These are phyloP conservation scores for Nannoperca obscura DNA, from an alignment of 2,797 vertebrate species.

Conservation along the genomic window DNA sequence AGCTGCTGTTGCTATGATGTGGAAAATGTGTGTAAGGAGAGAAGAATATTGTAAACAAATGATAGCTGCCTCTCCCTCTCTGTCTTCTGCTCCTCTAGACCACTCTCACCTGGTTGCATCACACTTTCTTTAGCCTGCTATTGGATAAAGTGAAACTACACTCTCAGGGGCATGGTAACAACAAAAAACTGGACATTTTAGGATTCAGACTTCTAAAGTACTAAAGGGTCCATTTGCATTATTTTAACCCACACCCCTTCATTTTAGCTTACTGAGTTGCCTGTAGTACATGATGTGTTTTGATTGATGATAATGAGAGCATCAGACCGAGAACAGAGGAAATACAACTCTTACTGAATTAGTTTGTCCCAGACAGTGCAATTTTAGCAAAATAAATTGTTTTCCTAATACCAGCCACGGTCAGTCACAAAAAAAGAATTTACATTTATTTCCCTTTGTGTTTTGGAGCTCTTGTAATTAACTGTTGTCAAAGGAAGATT, in stretches of 20 bases:
- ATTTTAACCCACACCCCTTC: slow-evolving; percentile 13
- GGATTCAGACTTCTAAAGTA: slow-evolving; percentile 1
- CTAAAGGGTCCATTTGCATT: slow-evolving; percentile 6
- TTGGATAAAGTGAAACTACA: slow-evolving; percentile 11
- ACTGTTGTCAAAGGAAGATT: slow-evolving; percentile 7
- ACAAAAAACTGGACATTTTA: slow-evolving; percentile 38
- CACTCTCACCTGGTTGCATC: background rate
- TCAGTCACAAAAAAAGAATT: slow-evolving; percentile 8
- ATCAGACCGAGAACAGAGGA: slow-evolving; percentile 38
- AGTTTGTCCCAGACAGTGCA: background rate
- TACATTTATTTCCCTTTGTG: background rate
- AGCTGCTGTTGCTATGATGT: slow-evolving; percentile 9
- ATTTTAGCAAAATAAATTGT: background rate
- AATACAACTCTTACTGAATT: background rate
- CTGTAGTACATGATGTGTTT: slow-evolving; percentile 21
- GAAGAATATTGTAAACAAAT: background rate
- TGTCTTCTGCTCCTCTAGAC: background rate
- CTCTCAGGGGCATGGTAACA: background rate
- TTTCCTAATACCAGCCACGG: slow-evolving; percentile 5
- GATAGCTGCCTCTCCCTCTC: background rate
- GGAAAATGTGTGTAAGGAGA: background rate
- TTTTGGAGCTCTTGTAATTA: slow-evolving; percentile 25
- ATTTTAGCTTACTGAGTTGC: slow-evolving; percentile 12
- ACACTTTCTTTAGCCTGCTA: slow-evolving; percentile 9
- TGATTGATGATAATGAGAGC: slow-evolving; percentile 38